A percentile compares a stretch with the other conserved stretches of the same genome.
Evolutionary conservation across 92 coral and sea anemone genomes (phyloP).

Genomic region (Pocillopora grandis): DNA sequence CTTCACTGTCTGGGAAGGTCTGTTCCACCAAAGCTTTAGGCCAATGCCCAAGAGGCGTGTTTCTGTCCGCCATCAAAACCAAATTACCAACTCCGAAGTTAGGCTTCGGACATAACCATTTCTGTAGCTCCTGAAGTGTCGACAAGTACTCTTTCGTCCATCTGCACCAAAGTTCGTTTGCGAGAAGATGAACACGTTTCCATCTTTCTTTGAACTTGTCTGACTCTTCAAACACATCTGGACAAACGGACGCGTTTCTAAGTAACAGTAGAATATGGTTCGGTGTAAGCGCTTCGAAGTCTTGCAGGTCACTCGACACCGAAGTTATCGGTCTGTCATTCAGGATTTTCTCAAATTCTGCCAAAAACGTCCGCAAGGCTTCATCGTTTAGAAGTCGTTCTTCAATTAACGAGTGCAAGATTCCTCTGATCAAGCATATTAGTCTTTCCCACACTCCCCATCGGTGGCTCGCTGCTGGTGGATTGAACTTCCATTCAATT

Average conservation of each 20-base stretch:
- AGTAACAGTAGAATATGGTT: constrained; percentile 49
- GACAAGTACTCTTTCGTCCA: no score
- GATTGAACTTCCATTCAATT: constrained; percentile 54
- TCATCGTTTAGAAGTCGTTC: constrained; percentile 53
- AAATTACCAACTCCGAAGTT: constrained; percentile 46
- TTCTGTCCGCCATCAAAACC: constrained; percentile 53
- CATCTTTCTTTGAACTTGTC: constrained; percentile 46
- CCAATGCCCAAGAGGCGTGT: constrained; percentile 60
- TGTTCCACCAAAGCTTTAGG: constrained; percentile 56
- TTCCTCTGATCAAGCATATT: constrained; percentile 50
- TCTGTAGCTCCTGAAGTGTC: no score
- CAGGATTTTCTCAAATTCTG: constrained; percentile 54
- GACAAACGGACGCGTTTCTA: constrained; percentile 17
- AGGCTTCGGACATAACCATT: no score
- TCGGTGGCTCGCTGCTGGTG: constrained; percentile 68
- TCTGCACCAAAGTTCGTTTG: constrained; percentile 40
- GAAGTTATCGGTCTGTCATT: constrained; percentile 63
- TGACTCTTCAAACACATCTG: constrained; percentile 18
- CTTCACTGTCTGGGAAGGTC: constrained; percentile 47
- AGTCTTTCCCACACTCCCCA: constrained; percentile 69
- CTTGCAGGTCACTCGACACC: not conserved
- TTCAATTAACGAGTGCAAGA: constrained; percentile 49
- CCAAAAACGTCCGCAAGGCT: constrained; percentile 36
- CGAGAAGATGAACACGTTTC: constrained; percentile 55
- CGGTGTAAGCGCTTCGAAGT: constrained; percentile 56